phyloP scores from a whole-genome alignment of 2,888 invertebrate species.

The Tuta absoluta region DNA sequence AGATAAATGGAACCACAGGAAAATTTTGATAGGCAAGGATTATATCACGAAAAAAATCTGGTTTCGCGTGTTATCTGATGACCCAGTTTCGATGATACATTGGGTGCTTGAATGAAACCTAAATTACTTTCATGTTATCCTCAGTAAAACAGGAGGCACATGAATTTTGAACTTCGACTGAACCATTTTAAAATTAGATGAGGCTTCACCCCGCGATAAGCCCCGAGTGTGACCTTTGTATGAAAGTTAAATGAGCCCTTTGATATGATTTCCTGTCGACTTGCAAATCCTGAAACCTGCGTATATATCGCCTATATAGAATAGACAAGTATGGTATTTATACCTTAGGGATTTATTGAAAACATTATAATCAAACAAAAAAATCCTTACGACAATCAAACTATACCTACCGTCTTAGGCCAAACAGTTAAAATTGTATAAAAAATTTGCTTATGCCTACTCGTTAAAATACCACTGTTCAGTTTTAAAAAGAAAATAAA shows the following conservation, averaged over 20 bases:
- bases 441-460: no score
- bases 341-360: no score
- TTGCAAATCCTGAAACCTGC: background rate
- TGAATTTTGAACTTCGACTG: constrained; percentile 1
- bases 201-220: background rate
- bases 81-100: background rate
- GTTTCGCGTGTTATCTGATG: background rate
- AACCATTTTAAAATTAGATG: constrained; percentile 18
- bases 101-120: background rate
- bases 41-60: background rate
- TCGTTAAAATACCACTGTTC: no score
- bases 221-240: constrained; percentile 14
- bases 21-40: background rate
- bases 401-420: no score
- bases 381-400: no score
- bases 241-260: constrained; percentile 18
- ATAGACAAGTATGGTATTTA: background rate
- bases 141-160: constrained; percentile 1
- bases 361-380: no score
- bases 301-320: background rate
- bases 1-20: background rate
- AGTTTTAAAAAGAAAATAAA: no score
- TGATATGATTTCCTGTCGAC: constrained; percentile 24
- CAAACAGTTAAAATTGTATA: no score
- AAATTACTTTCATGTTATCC: constrained; percentile 20